Base-by-base conservation (phyloP, 1,140 invertebrate species). In the Hyles vespertilio region DNA sequence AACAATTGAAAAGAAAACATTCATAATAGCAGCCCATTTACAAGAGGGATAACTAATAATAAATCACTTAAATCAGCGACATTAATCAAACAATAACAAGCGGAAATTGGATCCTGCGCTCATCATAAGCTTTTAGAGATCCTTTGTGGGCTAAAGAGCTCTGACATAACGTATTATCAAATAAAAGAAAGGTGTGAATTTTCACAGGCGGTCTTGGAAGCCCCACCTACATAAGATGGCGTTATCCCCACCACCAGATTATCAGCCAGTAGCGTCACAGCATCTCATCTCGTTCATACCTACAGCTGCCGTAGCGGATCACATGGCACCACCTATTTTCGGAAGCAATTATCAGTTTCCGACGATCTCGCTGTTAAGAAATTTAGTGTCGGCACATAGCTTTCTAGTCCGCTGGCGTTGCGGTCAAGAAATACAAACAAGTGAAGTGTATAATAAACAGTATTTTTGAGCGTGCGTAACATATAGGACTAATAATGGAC, bases 131-230 rank as follows among this genome's bases (percentile, higher is more conserved):
- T 89, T 89, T 89, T 87, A 88, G 74, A 75, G 78, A 69, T 77
- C 77, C 74, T 84, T 89, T 89, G 82, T 89, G 71, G 67, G 70
- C 70, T 80, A 80, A 85, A 84, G 81, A 80, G 80, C 77, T 72
- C 79, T 83, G 78, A 87, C 79, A 84, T 82, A 85, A 84, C 79
- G 78, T 79, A 77, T 84, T 86, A 87, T 78, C 82, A 86, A 87
- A 87, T 88, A 88, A 84, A 89, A 88, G 85, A 86, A 88, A 89
- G 86, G 86, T 89, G 86, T 86, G 86, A 89, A 87, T 82, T 83
- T 87, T 89, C 84, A 76, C 86, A 86, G 77, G 74, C 80, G 79
- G 74, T 71, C 64, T 65, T 52, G 48, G 70, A 79, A 55, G 84
- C 86, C 72, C 79, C 86, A 72, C 86, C 86, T 74, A 75, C 83